Conservation (phyloP, 92 coral and sea anemone species). For the Zoanthus sociatus region DNA sequence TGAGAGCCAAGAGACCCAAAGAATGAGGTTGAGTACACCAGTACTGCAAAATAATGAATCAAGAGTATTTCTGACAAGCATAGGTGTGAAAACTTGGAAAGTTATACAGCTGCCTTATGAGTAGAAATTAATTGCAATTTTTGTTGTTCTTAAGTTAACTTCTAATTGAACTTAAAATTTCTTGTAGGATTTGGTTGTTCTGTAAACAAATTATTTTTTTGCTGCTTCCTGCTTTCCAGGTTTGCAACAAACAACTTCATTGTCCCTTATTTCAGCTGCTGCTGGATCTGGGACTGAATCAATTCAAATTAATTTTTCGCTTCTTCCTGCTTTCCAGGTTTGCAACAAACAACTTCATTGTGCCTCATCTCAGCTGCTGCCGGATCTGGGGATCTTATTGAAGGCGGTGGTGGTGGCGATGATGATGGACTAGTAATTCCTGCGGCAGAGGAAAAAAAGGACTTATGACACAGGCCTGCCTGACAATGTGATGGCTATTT, state of each 20-base stretch:
- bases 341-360: conserved; percentile 40
- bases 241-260: conserved; percentile 39
- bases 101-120: too few relatives aligned
- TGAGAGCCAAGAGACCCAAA: too few relatives aligned
- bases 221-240: conserved; percentile 37
- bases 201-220: too few relatives aligned
- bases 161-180: too few relatives aligned
- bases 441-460: conserved; percentile 69
- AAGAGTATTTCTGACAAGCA: too few relatives aligned
- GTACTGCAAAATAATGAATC: too few relatives aligned
- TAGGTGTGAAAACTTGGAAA: too few relatives aligned
- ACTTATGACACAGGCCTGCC: conserved; percentile 79
- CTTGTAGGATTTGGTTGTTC: too few relatives aligned
- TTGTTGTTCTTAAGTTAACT: too few relatives aligned
- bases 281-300: conserved; percentile 68
- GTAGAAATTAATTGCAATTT: too few relatives aligned
- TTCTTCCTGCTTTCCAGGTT: conserved; percentile 32
- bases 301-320: too few relatives aligned
- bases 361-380: conserved; percentile 48
- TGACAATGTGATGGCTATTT: conserved; percentile 34
- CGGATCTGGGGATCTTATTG: conserved; percentile 80
- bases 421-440: conserved; percentile 99
- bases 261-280: conserved; percentile 47
- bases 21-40: too few relatives aligned
- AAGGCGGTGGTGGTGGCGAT: conserved; percentile 85